A percentile compares a stretch with the other conserved stretches of the same genome.
phyloP scores from a whole-genome alignment of 2,113 vertebrate genomes.

The Rhabdomys dilectus region DNA sequence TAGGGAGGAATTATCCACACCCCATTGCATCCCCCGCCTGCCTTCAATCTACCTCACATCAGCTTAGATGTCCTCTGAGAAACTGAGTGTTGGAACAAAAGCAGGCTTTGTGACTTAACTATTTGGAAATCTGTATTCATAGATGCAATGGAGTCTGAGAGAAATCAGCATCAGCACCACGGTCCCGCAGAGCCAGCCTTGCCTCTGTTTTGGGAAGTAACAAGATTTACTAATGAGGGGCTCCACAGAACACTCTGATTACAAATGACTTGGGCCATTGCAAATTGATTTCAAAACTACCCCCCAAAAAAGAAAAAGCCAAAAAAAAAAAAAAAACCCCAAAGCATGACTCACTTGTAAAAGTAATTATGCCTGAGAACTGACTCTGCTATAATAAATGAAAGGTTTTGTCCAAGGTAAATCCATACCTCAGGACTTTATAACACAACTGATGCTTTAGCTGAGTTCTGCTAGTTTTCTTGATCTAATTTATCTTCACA shows the following conservation, averaged over 20 bases:
- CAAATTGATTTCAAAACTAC: slow-evolving; percentile 46
- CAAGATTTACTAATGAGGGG: slow-evolving; percentile 55
- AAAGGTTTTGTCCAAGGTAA: slow-evolving; percentile 32
- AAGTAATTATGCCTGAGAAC: slow-evolving; percentile 35
- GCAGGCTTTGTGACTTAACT: slow-evolving; percentile 70
- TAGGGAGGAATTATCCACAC: slow-evolving; percentile 77
- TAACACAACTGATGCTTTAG: slow-evolving; percentile 27
- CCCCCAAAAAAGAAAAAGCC: neutral
- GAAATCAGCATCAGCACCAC: slow-evolving; percentile 43
- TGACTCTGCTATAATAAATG: neutral
- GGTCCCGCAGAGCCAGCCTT: slow-evolving; percentile 65
- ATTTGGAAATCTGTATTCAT: slow-evolving; percentile 52
- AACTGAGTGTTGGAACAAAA: slow-evolving; percentile 51
- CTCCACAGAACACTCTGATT: slow-evolving; percentile 30
- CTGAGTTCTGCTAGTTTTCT: neutral
- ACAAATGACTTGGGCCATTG: slow-evolving; percentile 30
- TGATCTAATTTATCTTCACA: neutral
- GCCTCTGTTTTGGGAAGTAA: slow-evolving; percentile 33
- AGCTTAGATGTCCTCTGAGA: slow-evolving; percentile 71
- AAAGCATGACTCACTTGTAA: slow-evolving; percentile 54
- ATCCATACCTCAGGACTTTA: slow-evolving; percentile 14
- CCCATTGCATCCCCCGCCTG: slow-evolving; percentile 66
- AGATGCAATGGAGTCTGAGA: slow-evolving; percentile 41
- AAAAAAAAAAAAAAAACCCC: neutral
- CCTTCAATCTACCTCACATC: slow-evolving; percentile 73